Base-by-base conservation (phyloP, 2,797 vertebrate species). In the Nasua narica region DNA sequence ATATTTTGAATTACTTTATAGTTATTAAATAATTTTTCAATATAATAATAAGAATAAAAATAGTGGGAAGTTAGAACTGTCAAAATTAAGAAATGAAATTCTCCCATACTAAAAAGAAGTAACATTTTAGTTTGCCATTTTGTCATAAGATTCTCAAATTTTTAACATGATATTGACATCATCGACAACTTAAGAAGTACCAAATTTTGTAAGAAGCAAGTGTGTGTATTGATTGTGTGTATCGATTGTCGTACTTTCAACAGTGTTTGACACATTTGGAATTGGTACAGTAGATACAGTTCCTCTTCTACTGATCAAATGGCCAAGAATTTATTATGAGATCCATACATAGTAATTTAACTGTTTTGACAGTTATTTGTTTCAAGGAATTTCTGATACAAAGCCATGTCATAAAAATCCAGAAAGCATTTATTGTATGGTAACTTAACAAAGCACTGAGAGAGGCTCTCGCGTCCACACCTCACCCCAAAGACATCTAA, bases 51-150 rank as follows among this genome's bases (percentile, higher is more conserved):
- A 50, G 2, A 46, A 27, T 25, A 74, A 70, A 35, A 93, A 58
- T 52, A 62, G 13, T 65, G n/a, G 52, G 35, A 87, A 86, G 23
- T 54, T 48, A 74, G 23, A 74, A 62, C n/a, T 87, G 58, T 43
- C 27, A 70, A 58, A 84, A 81, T 90, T 81, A 90, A 86, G 83
- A 60, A 78, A 29, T 86, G 62, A 52, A 87, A 69, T 70, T 65
- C 27, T 81, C n/a, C 5, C 10, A 9, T 40, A 74, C 32, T 46
- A 16, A 60, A 43, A 79, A 76, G 52, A 14, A 18, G 4, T 43
- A n/a, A 65, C 19, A 62, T 40, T 56, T 35, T 77, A 81, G 9
- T 0, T 35, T 52, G 3, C 43, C 19, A 60, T 70, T 19, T 78
- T 35, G 6, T 56, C 21, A 4, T 56, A 16, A 81, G 11, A 52